Evolutionary conservation across 2,797 vertebrate species (phyloP).

Genomic region (Acipenser transmontanus): DNA sequence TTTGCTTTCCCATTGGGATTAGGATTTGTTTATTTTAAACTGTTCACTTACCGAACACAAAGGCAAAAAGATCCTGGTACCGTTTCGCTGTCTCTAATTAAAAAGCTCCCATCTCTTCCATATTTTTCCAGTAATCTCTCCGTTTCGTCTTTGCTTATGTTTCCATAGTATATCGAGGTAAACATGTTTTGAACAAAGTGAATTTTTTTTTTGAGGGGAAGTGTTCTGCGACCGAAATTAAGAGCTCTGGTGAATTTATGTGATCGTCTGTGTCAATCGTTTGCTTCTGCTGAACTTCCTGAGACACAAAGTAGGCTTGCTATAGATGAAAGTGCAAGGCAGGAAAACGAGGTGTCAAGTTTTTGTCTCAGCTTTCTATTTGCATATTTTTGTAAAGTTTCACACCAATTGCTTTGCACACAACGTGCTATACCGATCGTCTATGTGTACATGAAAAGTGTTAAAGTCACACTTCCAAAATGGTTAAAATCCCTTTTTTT

Average conservation of each 20-base stretch:
- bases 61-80: constrained; percentile 18
- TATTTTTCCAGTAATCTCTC: constrained; percentile 18
- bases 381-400: background rate
- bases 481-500: no score
- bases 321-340: constrained; percentile 5
- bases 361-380: background rate
- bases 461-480: no score
- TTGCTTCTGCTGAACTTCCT: constrained; percentile 20
- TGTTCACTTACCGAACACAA: constrained; percentile 23
- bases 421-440: no score
- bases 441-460: no score
- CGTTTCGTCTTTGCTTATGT: constrained; percentile 20
- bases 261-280: background rate
- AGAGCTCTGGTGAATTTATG: constrained; percentile 1
- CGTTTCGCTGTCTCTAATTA: constrained; percentile 22
- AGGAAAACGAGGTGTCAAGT: background rate
- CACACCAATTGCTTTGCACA: background rate
- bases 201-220: background rate
- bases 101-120: constrained; percentile 24
- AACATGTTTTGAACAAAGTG: constrained; percentile 12
- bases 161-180: constrained; percentile 22
- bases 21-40: no score
- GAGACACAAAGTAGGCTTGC: background rate
- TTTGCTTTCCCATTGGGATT: no score
- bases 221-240: background rate